These are phyloP conservation scores for Oreotrochilus melanogaster DNA, from an alignment of 2,113 vertebrate species.

Conservation along the genomic window DNA sequence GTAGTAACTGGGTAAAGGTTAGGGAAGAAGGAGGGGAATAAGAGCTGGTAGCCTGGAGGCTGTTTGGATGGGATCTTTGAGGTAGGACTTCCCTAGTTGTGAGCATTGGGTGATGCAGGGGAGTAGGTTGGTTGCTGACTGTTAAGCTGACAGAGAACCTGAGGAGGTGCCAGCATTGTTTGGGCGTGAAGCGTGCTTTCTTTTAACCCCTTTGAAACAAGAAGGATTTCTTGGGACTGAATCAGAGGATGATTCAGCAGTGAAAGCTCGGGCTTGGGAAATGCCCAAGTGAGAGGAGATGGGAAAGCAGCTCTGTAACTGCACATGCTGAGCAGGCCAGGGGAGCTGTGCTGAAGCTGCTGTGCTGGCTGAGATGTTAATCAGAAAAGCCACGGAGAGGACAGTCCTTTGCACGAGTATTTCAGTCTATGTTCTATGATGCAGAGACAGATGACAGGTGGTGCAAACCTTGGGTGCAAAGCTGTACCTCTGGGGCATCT, in stretches of 20 bases:
- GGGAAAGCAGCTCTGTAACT: neutral
- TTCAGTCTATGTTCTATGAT: neutral
- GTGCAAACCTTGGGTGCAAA: neutral
- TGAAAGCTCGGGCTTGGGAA: slow-evolving; percentile 5
- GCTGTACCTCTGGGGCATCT: neutral
- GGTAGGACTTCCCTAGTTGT: neutral
- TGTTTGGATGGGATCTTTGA: neutral
- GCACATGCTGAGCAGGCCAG: rapidly evolving
- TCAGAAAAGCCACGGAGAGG: neutral
- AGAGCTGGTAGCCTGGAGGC: neutral
- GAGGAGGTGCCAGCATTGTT: neutral
- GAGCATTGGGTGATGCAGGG: neutral
- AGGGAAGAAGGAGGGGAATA: rapidly evolving
- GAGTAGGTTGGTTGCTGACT: neutral
- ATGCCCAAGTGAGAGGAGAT: neutral
- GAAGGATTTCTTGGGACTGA: neutral
- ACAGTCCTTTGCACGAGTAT: neutral
- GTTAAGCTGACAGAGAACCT: neutral
- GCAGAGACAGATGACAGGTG: neutral
- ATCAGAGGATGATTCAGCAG: slow-evolving; percentile 29
- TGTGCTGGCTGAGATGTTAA: neutral
- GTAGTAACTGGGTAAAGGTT: neutral
- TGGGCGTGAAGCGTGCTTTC: neutral
- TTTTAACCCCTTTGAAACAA: neutral
- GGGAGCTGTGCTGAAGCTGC: neutral